phyloP scores from a whole-genome alignment of 2,797 vertebrate species.

The Labeo calbasu region DNA sequence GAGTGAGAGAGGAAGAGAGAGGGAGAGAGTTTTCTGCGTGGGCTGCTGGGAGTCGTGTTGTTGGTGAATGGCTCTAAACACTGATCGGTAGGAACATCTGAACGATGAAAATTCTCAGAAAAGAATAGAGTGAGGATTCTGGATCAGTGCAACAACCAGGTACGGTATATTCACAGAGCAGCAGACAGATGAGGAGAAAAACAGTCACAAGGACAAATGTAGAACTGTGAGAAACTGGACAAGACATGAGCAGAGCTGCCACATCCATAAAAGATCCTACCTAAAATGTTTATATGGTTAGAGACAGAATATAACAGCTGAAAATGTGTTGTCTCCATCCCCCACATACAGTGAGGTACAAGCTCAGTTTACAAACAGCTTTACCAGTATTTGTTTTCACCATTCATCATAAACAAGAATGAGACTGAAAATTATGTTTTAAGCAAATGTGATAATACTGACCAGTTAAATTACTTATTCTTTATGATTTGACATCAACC shows the following conservation, averaged over 20 bases:
- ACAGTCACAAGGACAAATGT: slow-evolving; percentile 29
- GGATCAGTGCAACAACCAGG: slow-evolving; percentile 39
- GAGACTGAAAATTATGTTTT: not conserved
- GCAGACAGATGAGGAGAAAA: slow-evolving; percentile 40
- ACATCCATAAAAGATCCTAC: slow-evolving; percentile 27
- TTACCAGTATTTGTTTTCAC: not conserved
- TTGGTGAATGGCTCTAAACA: slow-evolving; percentile 29
- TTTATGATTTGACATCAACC: not conserved
- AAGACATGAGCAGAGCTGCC: slow-evolving; percentile 48
- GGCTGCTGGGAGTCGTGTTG: slow-evolving; percentile 5
- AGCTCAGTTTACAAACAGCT: not conserved
- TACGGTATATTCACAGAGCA: slow-evolving; percentile 40
- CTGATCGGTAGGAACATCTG: slow-evolving; percentile 20
- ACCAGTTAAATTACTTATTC: not conserved
- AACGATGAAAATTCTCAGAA: slow-evolving; percentile 33
- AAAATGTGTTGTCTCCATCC: slow-evolving; percentile 1
- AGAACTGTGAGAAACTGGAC: slow-evolving; percentile 59
- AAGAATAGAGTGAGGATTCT: slow-evolving; percentile 39
- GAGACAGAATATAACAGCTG: slow-evolving; percentile 27
- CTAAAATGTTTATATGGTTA: slow-evolving; percentile 26
- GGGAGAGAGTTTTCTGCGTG: not conserved
- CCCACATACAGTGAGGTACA: slow-evolving; percentile 14
- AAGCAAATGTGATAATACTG: not conserved
- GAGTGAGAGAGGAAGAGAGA: not conserved
- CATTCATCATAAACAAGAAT: not conserved